Evolutionary conservation across 1,140 invertebrate species (phyloP), one percentile per base, ranked within the genome.

Genomic region (Akabosia matsudoensis): DNA sequence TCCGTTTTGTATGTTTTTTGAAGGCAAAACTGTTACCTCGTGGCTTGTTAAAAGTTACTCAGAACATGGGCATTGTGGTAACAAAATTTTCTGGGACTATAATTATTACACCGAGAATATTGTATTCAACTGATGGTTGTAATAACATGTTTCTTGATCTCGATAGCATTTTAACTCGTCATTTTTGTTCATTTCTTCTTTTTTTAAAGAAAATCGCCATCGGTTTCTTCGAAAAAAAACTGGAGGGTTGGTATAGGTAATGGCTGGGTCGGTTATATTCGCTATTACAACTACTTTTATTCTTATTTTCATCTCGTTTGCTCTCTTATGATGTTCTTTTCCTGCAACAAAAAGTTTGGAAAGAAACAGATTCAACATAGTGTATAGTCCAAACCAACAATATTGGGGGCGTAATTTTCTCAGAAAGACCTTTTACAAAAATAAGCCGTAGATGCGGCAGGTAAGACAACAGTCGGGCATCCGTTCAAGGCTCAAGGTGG

Each of bases 401-500:
- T 67, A 30, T 67, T 28, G 61, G 28, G 61, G 61, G 61, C 61
- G 61, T 28, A 67, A 67, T 67, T 67, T 67, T 67, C 61, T 67
- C 61, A 67, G 61, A 67, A 67, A 22, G 22, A 67, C 1, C 3
- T 3, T 24, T 56, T 22, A 22, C 3, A 13, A 56, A n/a, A n/a
- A n/a, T n/a, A n/a, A n/a, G n/a, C n/a, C n/a, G 61, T 31, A 30
- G 10, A 61, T 61, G 14, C 14, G 14, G 61, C 61, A 67, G n/a
- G n/a, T n/a, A n/a, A n/a, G 61, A 30, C 61, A 31, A 31, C 61
- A n/a, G 61, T 24, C 28, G 13, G 61, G 61, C 61, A 67, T 24
- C 24, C 28, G 61, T 30, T n/a, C 28, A 67, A 61, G 54, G 54
- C 22, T n/a, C n/a, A n/a, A 45, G 37, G 37, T 45, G 28, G 31